A percentile compares a stretch with the other conserved stretches of the same genome.
phyloP scores from a whole-genome alignment of 2,888 invertebrate species.

The Dermolepida albohirtum region DNA sequence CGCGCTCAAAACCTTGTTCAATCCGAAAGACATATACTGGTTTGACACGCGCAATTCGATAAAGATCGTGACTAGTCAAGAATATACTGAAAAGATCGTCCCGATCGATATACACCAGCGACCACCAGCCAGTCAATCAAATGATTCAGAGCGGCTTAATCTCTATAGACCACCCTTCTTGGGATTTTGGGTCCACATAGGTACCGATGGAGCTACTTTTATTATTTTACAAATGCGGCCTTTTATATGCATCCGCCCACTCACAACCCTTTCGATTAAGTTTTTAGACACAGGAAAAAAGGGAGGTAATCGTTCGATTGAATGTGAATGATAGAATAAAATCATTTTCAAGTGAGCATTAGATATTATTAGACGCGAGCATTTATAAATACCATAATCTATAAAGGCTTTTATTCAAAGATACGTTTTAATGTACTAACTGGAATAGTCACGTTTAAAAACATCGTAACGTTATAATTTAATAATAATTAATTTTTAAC shows the following conservation, averaged over 20 bases:
- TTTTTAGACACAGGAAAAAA: constrained; percentile 20
- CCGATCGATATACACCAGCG: constrained; percentile 22
- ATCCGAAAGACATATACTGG: constrained; percentile 23
- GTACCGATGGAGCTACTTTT: constrained; percentile 24
- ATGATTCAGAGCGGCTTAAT: constrained; percentile 27
- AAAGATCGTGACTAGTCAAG: constrained; percentile 31
- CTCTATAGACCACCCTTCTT: constrained; percentile 31
- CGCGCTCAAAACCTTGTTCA: constrained; percentile 10
- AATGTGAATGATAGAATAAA: constrained; percentile 21
- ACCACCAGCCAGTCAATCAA: constrained; percentile 35
- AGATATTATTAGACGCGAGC: constrained; percentile 17
- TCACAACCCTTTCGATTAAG: constrained; percentile 39
- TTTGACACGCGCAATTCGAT: constrained; percentile 33
- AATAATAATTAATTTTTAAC: too few relatives aligned
- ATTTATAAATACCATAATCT: background rate
- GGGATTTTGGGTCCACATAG: background rate
- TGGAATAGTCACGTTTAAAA: too few relatives aligned
- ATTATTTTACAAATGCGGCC: constrained; percentile 32
- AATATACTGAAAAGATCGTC: constrained; percentile 30
- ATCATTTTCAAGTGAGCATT: constrained; percentile 30
- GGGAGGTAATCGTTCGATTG: constrained; percentile 34
- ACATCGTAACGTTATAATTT: too few relatives aligned
- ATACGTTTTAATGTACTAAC: too few relatives aligned
- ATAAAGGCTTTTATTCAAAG: background rate
- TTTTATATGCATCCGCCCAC: constrained; percentile 34